A percentile compares a stretch with the other conserved stretches of the same genome.
phyloP scores from a whole-genome alignment of 2,113 vertebrate species.

The Ariopsis seemanni region DNA sequence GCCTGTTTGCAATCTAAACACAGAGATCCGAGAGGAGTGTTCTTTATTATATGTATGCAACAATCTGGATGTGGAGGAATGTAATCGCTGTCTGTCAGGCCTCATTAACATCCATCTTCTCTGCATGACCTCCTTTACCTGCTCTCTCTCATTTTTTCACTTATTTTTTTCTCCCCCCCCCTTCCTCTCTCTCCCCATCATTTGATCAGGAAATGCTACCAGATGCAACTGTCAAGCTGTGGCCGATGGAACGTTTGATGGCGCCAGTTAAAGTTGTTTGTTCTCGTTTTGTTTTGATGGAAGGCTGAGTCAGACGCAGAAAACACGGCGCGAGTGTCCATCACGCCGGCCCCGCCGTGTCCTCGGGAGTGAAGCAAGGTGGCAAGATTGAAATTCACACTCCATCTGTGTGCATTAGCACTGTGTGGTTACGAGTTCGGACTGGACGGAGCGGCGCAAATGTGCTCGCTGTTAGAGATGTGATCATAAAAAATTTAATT shows the following conservation, averaged over 20 bases:
- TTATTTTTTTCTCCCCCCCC: background rate
- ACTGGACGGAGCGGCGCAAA: background rate
- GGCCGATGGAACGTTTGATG: constrained; percentile 20
- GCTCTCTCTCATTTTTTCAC: background rate
- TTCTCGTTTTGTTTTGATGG: constrained; percentile 54
- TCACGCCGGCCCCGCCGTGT: constrained; percentile 15
- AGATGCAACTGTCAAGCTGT: constrained; percentile 19
- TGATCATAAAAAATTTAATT: background rate
- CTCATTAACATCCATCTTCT: constrained; percentile 23
- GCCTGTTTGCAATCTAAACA: constrained; percentile 41
- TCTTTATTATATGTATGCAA: constrained; percentile 32
- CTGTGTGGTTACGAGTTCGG: background rate
- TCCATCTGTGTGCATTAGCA: constrained; percentile 29
- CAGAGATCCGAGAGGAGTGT: constrained; percentile 17
- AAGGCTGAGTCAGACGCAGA: constrained; percentile 65
- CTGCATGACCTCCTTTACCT: constrained; percentile 26
- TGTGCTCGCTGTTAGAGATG: background rate
- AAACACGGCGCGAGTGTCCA: constrained; percentile 58
- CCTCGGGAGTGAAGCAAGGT: constrained; percentile 6
- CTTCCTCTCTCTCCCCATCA: constrained; percentile 53
- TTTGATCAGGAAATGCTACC: constrained; percentile 68
- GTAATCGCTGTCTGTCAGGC: constrained; percentile 38
- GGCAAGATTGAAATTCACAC: constrained; percentile 26
- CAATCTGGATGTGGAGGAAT: constrained; percentile 14
- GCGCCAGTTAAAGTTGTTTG: constrained; percentile 46